Evolutionary conservation across 2,113 vertebrate genomes (phyloP), one percentile per base, ranked within the genome.

Genomic region (Mugil cephalus): DNA sequence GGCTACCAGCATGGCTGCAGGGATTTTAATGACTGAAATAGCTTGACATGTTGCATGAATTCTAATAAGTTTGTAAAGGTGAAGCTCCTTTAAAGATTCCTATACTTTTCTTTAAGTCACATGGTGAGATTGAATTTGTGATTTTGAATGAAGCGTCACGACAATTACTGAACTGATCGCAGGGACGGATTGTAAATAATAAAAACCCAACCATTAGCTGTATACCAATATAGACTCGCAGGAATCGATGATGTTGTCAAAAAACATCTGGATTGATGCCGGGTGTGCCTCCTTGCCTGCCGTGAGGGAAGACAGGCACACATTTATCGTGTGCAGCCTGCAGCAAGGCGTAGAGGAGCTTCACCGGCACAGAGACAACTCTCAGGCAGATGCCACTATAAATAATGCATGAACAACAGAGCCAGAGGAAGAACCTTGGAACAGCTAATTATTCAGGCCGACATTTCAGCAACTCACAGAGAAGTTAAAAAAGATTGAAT

Each of bases 321-420:
- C 74, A 38, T 87, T 72, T 73, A 79, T 80, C 39, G 10, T 68
- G 10, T 68, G 67, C 51, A 70, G 83, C 60, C 74, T 81, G 80
- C 83, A 77, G 79, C 51, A 55, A 74, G 43, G 58, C 55, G 51
- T 64, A 69, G 67, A 87, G 68, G 43, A 84, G 84, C 85, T 64
- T 55, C 76, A 70, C 56, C 74, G 74, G 80, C 42, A 79, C 65
- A 77, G 77, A 88, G 73, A 82, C 80, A 45, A 85, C 84, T 89
- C 83, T 85, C 88, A 81, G 84, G 74, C 89, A 88, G 89, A 92
- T 90, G 87, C 89, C 75, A 87, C 70, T 71, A 91, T 92, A 89
- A 92, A 92, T 92, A 89, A 92, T 90, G 88, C 90, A 92, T 88
- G 64, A 89, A 86, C 71, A 88, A 89, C 75, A 80, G 77, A 81